phyloP scores from a whole-genome alignment of 2,797 vertebrate genomes.

The Pachyuromys duprasi region DNA sequence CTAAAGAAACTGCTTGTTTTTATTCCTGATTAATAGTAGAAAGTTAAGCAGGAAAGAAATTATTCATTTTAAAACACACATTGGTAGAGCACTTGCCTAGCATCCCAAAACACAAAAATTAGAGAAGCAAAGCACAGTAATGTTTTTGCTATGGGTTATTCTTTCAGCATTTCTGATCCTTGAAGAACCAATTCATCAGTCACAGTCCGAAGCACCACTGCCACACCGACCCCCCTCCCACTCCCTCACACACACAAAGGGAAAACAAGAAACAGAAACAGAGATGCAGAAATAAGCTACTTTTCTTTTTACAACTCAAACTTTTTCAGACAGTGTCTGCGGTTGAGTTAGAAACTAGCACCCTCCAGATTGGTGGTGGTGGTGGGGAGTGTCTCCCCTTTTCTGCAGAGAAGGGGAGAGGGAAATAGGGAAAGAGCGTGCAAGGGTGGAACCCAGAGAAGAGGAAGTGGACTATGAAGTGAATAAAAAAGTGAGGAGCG shows the following conservation, averaged over 20 bases:
- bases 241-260: neutral
- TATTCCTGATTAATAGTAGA: neutral
- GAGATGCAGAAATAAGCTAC: neutral
- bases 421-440: too few species aligned
- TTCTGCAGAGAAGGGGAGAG: too few species aligned
- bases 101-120: neutral
- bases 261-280: neutral
- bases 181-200: neutral
- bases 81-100: too few species aligned
- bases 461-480: too few species aligned
- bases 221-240: too few species aligned
- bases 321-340: neutral
- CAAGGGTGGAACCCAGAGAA: too few species aligned
- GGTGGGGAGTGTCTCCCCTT: too few species aligned
- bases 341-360: slow-evolving; percentile 71
- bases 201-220: neutral
- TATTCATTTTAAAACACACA: neutral
- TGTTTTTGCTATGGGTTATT: slow-evolving; percentile 20
- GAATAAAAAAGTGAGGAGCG: too few species aligned
- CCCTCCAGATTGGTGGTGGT: too few species aligned
- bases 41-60: neutral
- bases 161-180: slow-evolving; percentile 21
- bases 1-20: neutral
- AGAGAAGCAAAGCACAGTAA: neutral
- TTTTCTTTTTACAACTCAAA: neutral